Percentiles rank a stretch among this genome's conserved stretches.
Evolutionary conservation across 2,797 vertebrate genomes (phyloP).

Genomic region (Takifugu rubripes): DNA sequence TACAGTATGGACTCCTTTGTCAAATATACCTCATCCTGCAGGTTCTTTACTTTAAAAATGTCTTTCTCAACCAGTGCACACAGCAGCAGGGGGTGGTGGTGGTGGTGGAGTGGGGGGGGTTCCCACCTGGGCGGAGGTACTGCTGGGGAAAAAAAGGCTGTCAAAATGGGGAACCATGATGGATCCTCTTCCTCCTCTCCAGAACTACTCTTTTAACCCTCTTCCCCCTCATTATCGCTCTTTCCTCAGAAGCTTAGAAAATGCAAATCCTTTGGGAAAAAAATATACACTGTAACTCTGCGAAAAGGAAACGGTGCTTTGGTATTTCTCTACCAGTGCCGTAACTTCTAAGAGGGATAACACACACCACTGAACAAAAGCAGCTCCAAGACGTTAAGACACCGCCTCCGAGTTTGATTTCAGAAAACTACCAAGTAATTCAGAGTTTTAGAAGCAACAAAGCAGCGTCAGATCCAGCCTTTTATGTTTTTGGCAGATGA

Average conservation of each 20-base stretch:
- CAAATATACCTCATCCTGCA: slow-evolving; percentile 49
- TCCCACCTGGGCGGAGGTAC: slow-evolving; percentile 44
- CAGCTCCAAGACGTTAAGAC: too few relatives aligned
- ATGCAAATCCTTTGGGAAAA: slow-evolving; percentile 31
- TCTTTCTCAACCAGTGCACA: slow-evolving; percentile 30
- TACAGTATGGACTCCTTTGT: slow-evolving; percentile 58
- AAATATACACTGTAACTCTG: slow-evolving; percentile 23
- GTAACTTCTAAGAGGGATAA: slow-evolving; percentile 10
- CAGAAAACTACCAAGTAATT: too few relatives aligned
- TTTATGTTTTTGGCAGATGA: too few relatives aligned
- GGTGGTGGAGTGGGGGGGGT: neutral
- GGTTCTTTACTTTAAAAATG: slow-evolving; percentile 38
- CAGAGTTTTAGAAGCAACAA: too few relatives aligned
- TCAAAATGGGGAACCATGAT: slow-evolving; percentile 40
- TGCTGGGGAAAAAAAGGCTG: slow-evolving; percentile 39
- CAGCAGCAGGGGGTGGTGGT: slow-evolving; percentile 6
- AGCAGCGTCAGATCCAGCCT: too few relatives aligned
- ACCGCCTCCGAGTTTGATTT: too few relatives aligned
- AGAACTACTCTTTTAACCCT: slow-evolving; percentile 26
- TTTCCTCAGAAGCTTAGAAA: slow-evolving; percentile 52
- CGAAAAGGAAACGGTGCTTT: neutral
- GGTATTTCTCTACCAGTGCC: slow-evolving; percentile 25
- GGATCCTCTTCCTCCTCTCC: slow-evolving; percentile 3
- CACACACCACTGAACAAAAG: too few relatives aligned
- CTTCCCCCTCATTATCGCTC: slow-evolving; percentile 35